phyloP scores from a whole-genome alignment of 2,888 invertebrate genomes.

The Pantelozetes paolii region DNA sequence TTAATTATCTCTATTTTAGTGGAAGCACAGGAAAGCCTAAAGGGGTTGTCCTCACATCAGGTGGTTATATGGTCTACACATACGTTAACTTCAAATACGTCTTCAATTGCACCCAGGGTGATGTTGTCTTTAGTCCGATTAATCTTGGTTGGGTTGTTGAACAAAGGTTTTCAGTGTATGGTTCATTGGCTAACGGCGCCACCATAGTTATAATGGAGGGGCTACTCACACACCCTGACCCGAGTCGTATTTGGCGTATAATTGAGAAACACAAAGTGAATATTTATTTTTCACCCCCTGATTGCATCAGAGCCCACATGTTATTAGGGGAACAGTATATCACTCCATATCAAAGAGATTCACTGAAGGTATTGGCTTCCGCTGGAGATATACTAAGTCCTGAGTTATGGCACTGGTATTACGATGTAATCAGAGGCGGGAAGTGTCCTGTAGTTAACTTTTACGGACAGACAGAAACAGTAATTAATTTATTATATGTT shows the following conservation, averaged over 20 bases:
- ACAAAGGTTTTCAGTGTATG: slow-evolving; percentile 86
- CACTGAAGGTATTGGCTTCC: slow-evolving; percentile 79
- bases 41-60: slow-evolving; percentile 91
- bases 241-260: slow-evolving; percentile 88
- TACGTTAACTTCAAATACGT: slow-evolving; percentile 92
- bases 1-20: slow-evolving; percentile 51
- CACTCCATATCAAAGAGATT: slow-evolving; percentile 64
- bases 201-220: slow-evolving; percentile 96
- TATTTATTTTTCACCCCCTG: slow-evolving; percentile 98
- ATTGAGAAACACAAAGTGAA: slow-evolving; percentile 89
- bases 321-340: slow-evolving; percentile 84
- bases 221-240: slow-evolving; percentile 88
- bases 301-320: slow-evolving; percentile 92
- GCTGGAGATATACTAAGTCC: slow-evolving; percentile 99
- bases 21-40: slow-evolving; percentile 98
- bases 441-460: slow-evolving; percentile 85
- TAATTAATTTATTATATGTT: slow-evolving; percentile 47
- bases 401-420: slow-evolving; percentile 97
- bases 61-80: slow-evolving; percentile 88
- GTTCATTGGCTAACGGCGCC: slow-evolving; percentile 86
- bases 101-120: slow-evolving; percentile 65
- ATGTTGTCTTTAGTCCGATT: slow-evolving; percentile 78
- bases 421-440: slow-evolving; percentile 57
- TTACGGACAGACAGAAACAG: slow-evolving; percentile 99
- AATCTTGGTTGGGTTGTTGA: slow-evolving; percentile 86